Evolutionary conservation across 2,113 vertebrate genomes (phyloP).

Genomic region (Geococcyx californianus): DNA sequence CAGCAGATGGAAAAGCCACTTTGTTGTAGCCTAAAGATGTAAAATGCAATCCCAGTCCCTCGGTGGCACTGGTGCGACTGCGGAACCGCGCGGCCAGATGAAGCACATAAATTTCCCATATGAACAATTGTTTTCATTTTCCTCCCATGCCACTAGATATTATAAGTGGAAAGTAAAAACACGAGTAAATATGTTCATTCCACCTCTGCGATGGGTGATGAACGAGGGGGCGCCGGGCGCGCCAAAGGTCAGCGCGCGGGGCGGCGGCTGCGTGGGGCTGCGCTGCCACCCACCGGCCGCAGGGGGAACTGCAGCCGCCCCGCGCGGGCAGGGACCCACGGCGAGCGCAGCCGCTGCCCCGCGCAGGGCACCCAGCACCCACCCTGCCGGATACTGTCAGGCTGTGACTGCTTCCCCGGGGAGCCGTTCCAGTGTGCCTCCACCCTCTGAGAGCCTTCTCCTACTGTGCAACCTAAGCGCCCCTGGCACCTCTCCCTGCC

Average conservation of each 20-base stretch:
- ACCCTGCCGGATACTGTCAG: too few relatives aligned
- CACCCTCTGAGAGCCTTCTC: too few relatives aligned
- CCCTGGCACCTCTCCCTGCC: too few relatives aligned
- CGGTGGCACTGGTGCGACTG: constrained; percentile 85
- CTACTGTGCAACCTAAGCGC: too few relatives aligned
- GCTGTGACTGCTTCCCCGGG: too few relatives aligned
- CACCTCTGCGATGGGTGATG: constrained; percentile 77
- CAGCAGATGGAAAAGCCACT: constrained; percentile 83
- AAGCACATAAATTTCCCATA: constrained; percentile 92
- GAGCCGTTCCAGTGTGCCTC: too few relatives aligned
- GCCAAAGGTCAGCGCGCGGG: constrained; percentile 79
- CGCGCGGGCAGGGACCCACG: too few relatives aligned
- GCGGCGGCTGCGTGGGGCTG: constrained; percentile 48
- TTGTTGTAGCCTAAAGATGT: constrained; percentile 83
- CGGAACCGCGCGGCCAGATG: constrained; percentile 89
- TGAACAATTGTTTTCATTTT: constrained; percentile 88
- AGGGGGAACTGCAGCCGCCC: too few relatives aligned
- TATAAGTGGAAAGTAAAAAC: constrained; percentile 81
- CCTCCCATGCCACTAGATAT: constrained; percentile 81
- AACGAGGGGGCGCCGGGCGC: constrained; percentile 65
- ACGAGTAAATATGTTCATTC: constrained; percentile 82
- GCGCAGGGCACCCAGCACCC: too few relatives aligned
- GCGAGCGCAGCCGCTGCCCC: too few relatives aligned
- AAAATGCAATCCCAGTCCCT: constrained; percentile 85
- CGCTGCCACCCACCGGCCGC: constrained; percentile 71